phyloP scores from a whole-genome alignment of 37 sponge, comb jelly and placozoan species.

The Halichondria panicea region DNA sequence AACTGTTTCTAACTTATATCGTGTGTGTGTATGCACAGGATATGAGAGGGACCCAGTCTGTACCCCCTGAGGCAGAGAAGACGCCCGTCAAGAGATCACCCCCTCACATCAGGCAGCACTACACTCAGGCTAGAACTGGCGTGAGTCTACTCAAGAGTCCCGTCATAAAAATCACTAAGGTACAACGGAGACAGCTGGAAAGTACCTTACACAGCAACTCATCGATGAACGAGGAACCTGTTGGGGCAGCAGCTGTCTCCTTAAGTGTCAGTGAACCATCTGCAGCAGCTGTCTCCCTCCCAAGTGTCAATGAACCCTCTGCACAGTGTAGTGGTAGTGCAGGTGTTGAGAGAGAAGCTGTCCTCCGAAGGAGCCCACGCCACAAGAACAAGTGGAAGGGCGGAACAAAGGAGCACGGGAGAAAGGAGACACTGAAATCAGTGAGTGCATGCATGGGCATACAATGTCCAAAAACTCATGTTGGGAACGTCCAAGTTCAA shows the following conservation, averaged over 20 bases:
- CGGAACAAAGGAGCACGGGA: neutral
- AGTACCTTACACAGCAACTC: no score
- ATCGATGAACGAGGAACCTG: neutral
- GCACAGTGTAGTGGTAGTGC: no score
- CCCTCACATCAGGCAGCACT: no score
- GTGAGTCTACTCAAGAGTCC: conserved; percentile 1
- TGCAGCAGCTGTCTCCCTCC: neutral
- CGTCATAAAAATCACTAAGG: conserved; percentile 1
- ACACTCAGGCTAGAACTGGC: no score
- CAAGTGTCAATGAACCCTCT: neutral
- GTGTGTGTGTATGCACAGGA: no score
- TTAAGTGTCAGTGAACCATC: neutral
- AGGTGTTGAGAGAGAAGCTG: neutral
- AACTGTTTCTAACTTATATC: no score
- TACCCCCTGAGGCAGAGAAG: no score
- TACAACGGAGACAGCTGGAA: no score
- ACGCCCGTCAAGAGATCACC: no score
- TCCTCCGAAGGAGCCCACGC: conserved; percentile 18
- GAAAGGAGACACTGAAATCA: neutral
- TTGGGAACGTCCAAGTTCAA: no score
- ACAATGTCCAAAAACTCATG: neutral
- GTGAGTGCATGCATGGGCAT: neutral
- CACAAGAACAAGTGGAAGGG: neutral
- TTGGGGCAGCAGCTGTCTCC: neutral
- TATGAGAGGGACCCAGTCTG: no score